Percentiles rank a stretch among this genome's conserved stretches.
These are phyloP conservation scores for Microplitis mediator DNA, from an alignment of 1,140 invertebrate species.

Conservation along the genomic window DNA sequence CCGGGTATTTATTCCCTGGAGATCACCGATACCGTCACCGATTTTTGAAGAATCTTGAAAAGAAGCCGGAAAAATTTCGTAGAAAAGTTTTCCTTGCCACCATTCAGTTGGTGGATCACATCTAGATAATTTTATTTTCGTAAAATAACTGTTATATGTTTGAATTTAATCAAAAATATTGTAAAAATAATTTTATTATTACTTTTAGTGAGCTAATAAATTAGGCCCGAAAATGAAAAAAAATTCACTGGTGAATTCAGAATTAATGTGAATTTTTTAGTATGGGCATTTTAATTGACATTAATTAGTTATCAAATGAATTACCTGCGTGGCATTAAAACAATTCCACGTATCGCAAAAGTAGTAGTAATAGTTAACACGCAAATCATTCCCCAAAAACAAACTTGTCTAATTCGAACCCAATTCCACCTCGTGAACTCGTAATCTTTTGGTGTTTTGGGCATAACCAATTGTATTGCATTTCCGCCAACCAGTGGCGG, in stretches of 20 bases:
- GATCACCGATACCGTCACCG: slow-evolving; percentile 76
- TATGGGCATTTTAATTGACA: too few species aligned
- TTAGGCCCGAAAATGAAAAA: neutral
- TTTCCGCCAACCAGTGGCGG: slow-evolving; percentile 53
- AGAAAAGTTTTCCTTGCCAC: slow-evolving; percentile 82
- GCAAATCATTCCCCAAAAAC: slow-evolving; percentile 74
- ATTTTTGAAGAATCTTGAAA: slow-evolving; percentile 75
- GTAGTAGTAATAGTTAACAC: slow-evolving; percentile 71
- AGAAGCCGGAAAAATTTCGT: slow-evolving; percentile 82
- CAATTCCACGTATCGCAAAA: slow-evolving; percentile 72
- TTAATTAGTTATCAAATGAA: neutral
- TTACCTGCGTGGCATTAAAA: slow-evolving; percentile 74
- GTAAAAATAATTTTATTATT: neutral
- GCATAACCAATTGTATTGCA: slow-evolving; percentile 63
- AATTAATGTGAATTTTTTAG: too few species aligned
- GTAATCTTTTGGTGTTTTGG: slow-evolving; percentile 66
- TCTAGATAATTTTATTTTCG: slow-evolving; percentile 28
- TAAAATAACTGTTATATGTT: slow-evolving; percentile 14
- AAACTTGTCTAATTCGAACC: slow-evolving; percentile 74
- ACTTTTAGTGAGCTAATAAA: neutral
- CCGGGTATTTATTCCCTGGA: slow-evolving; percentile 71
- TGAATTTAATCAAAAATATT: neutral
- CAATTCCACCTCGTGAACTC: slow-evolving; percentile 82
- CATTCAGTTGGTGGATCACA: slow-evolving; percentile 67
- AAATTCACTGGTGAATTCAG: too few species aligned